Base-by-base conservation (phyloP, 2,113 vertebrate species). In the Gavialis gangeticus region DNA sequence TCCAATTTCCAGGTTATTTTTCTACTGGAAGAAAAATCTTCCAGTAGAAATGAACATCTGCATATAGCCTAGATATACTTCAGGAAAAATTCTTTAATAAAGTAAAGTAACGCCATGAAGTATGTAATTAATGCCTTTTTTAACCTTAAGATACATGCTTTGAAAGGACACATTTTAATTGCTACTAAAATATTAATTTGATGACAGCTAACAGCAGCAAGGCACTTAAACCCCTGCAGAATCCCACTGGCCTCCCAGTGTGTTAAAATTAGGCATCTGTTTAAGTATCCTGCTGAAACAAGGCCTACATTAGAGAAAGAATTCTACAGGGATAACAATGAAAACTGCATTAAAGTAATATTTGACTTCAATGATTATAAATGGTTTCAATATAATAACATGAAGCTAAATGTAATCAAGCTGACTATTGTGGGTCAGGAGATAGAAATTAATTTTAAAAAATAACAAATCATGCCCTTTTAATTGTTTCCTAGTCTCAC, bases 151-250 rank as follows among this genome's bases (percentile, higher is more conserved):
- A 62, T 24, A 83, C 66, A 8, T 79, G 27, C 73, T 88, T 79
- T 78, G 67, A 83, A 75, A 83, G 57, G 9, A 58, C 28, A 87
- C 1, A 8, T 91, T 88, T 56, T 37, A 27, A 34, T 25, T 62
- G 82, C 54, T 66, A 66, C 46, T 62, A 94, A 91, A 86, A 75
- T 30, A 79, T 18, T 82, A 85, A 79, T 55, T 82, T 18, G 5
- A 9, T 78, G 86, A 85, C 37, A 59, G 6, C 63, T 69, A 90
- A 6, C 27, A 62, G 22, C 46, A 64, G 30, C 21, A 79, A 18
- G 30, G 21, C 22, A 59, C 13, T 6, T 71, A 85, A 71, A 24
- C 18, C 78, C 3, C 24, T 12, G 27, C 1, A 6, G 63, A 46
- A 92, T 80, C 79, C 10, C 12, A n/a, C 63, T 78, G 8, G 6